Base-by-base conservation (phyloP, 2,888 invertebrate genomes). In the Sylvicola cinctus region DNA sequence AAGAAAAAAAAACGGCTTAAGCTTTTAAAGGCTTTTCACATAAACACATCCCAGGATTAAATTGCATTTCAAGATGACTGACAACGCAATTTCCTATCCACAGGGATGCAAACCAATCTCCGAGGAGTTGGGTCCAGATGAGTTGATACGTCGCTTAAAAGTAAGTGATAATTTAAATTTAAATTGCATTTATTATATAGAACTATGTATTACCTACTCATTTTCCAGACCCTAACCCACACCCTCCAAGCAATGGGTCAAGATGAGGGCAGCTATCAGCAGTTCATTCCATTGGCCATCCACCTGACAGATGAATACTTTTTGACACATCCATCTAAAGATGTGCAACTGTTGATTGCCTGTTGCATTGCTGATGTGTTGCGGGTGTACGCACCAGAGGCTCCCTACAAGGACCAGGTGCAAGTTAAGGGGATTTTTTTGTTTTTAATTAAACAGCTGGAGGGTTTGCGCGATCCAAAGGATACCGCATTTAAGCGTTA, bases 311-410 rank as follows among this genome's bases (percentile, higher is more conserved):
- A 91, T 46, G 93, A 95, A 46, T 80, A 78, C 54, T 95, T 91
- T 56, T 65, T 95, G 43, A 73, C 79, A 40, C 88, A 96, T 58
- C 64, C 70, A 30, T 90, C 85, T 38, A 72, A 81, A 43, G 95
- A 96, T 60, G 93, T 96, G 0, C 84, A 93, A 52, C 63, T 96
- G 33, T 64, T 95, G 25, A 85, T 93, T 39, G 95, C 95, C 0
- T 96, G 95, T 58, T 95, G 95, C 54, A 87, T 96, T 49, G 95
- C 95, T 5, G 95, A 96, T 58, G 87, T 96, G 23, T 70, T 96
- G 42, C 65, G 95, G 38, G 87, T 96, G 5, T 96, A 91, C 58
- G 95, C 95, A 2, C 95, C 96, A 1, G 93, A 95, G 53, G 93
- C 93, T 26, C 96, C 96, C 0, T 96, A 91, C 54, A 91, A 90